phyloP scores from a whole-genome alignment of 92 coral and sea anemone species.

The Porites lobata region DNA sequence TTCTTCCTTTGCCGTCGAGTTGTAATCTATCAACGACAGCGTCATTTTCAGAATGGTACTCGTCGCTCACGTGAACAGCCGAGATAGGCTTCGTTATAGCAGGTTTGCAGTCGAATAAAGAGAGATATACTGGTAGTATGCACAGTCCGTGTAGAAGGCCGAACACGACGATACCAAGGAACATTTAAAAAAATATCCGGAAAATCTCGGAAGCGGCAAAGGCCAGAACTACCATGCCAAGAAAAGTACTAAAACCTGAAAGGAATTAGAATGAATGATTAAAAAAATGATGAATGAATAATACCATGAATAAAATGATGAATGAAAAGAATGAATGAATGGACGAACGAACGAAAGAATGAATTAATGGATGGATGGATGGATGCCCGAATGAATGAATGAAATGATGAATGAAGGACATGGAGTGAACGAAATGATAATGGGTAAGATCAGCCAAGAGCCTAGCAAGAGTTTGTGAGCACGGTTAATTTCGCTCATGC shows the following conservation, averaged over 20 bases:
- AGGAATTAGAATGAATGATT: not conserved
- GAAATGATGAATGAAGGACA: too few species aligned
- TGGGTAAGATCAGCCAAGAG: too few species aligned
- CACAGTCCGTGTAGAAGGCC: slow-evolving; percentile 87
- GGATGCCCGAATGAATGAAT: too few species aligned
- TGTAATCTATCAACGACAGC: not conserved
- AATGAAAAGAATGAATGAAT: too few species aligned
- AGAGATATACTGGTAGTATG: slow-evolving; percentile 80
- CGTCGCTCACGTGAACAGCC: slow-evolving; percentile 18
- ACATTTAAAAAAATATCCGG: slow-evolving; percentile 85
- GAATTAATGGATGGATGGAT: too few species aligned
- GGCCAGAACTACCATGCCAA: slow-evolving; percentile 82
- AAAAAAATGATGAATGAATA: not conserved
- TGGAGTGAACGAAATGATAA: too few species aligned
- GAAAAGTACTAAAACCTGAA: slow-evolving; percentile 80
- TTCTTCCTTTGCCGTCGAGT: not conserved
- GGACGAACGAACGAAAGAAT: too few species aligned
- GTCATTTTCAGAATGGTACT: slow-evolving; percentile 2
- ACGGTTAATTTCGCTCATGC: too few species aligned
- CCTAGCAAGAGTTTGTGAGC: too few species aligned
- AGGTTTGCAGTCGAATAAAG: slow-evolving; percentile 76
- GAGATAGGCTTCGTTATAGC: slow-evolving; percentile 27
- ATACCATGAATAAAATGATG: too few species aligned
- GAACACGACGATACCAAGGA: slow-evolving; percentile 82
- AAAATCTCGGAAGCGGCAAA: slow-evolving; percentile 80